These are phyloP conservation scores for Ferrisia virgata DNA, from an alignment of 2,888 invertebrate genomes.

Conservation along the genomic window DNA sequence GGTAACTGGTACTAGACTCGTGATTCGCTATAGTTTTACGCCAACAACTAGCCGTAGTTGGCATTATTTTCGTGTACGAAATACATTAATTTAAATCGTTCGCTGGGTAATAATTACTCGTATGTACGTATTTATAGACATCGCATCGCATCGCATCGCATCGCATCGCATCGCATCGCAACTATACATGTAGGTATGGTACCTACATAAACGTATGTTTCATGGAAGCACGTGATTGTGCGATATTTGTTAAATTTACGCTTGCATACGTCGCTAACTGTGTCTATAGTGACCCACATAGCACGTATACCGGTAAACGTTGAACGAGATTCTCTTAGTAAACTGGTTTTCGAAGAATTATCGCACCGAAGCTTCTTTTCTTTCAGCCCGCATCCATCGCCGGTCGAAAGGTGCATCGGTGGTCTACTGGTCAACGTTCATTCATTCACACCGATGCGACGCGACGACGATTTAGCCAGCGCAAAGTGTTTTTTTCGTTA, in stretches of 20 bases:
- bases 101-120: neutral
- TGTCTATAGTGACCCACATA: slow-evolving; percentile 38
- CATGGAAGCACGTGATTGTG: neutral
- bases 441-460: slow-evolving; percentile 13
- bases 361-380: neutral
- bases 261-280: neutral
- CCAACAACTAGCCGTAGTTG: neutral
- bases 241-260: slow-evolving; percentile 22
- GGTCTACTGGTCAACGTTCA: slow-evolving; percentile 24
- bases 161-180: neutral
- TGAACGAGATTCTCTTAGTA: slow-evolving; percentile 37
- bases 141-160: neutral
- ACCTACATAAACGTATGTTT: neutral
- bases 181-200: neutral
- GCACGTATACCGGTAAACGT: slow-evolving; percentile 27
- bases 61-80: neutral
- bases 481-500: slow-evolving; percentile 16
- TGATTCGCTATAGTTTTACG: neutral
- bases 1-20: neutral
- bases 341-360: slow-evolving; percentile 35
- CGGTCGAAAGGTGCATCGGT: no score
- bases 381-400: neutral
- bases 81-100: neutral
- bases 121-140: neutral
- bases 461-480: no score